Evolutionary conservation across 2,113 vertebrate species (phyloP), one percentile per base, ranked within the genome.

Genomic region (Leptosomus discolor): DNA sequence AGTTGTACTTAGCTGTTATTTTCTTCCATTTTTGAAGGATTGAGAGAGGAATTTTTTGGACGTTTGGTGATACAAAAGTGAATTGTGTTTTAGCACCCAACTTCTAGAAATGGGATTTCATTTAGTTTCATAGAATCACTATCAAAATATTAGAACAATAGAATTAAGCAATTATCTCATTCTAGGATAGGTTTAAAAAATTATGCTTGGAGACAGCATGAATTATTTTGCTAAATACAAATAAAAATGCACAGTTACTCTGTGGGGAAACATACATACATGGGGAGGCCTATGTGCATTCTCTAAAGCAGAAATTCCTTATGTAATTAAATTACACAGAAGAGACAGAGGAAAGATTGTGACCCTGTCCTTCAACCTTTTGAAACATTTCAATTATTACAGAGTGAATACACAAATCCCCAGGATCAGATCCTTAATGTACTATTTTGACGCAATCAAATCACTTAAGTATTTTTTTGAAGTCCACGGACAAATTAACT

Each of bases 221-320:
- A 73, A 41, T 82, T 85, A 60, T 82, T 93, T 91, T 88, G 19
- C 19, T 53, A 89, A 91, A 39, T 51, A 39, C 8, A 65, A 91
- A 53, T 58, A 74, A n/a, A 60, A 67, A 27, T 21, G 45, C 6
- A 1, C 17, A 76, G 57, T 64, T 58, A 50, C 26, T 76, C 32
- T 63, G 2, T 53, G 26, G 20, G 24, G 15, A 68, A 85, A 15
- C 20, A 39, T n/a, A 34, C 0, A 1, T 56, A 48, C 2, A 1
- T 77, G 30, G 41, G 41, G 29, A 94, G 39, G 53, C 16, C 23
- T 29, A 51, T 3, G 2, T 51, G 32, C 8, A 16, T 77, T 85
- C 24, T 83, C n/a, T 65, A 77, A 82, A 82, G 8, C 12, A 85
- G n/a, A 83, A 67, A 56, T 91, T 0, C 50, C 18, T 58, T 87